Base-by-base conservation (phyloP, 2,113 vertebrate genomes). In the Picathartes gymnocephalus region DNA sequence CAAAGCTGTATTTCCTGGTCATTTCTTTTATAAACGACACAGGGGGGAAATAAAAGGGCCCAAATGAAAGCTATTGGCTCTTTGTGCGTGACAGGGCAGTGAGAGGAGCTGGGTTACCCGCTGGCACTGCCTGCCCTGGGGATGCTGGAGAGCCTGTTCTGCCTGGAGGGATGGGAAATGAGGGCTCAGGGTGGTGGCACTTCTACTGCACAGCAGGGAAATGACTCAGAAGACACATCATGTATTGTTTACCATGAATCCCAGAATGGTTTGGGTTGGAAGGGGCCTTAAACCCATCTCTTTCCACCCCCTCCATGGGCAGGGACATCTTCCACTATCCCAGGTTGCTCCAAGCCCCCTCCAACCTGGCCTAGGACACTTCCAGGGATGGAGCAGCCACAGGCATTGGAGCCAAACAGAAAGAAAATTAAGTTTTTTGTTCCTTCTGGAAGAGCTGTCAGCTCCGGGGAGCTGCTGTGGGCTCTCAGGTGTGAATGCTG, bases 301-400 rank as follows among this genome's bases (percentile, higher is more conserved):
- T 16, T 58, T 39, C 23, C 23, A n/a, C 19, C 10, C 31, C 15
- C 8, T 10, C 33, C 19, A 37, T 7, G n/a, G n/a, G 37, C 28
- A 24, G 51, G 27, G 51, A 45, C 53, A 35, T 53, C 24, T 74
- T 13, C 16, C 24, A 53, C 39, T 13, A 15, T 1, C 16, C 45
- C 70, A 68, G 2, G 3, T 4, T 35, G 28, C n/a, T 82, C 78
- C 54, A 30, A 53, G 28, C 16, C 16, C 3, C 0, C 0, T 51
- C 37, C 28, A 68, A 0, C 9, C 30, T 4, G 5, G 30, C n/a
- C 40, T 35, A 11, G 54, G 14, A 16, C 25, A 48, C 30, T 54
- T 5, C 9, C 35, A 62, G 70, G 25, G 40, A 13, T 19, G n/a
- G 40, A 18, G 35, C 40, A 61, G 15, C 35, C 54, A 48, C 25